These are phyloP conservation scores for Trichonephila inaurata DNA, from an alignment of 1,140 invertebrate genomes.

Conservation along the genomic window DNA sequence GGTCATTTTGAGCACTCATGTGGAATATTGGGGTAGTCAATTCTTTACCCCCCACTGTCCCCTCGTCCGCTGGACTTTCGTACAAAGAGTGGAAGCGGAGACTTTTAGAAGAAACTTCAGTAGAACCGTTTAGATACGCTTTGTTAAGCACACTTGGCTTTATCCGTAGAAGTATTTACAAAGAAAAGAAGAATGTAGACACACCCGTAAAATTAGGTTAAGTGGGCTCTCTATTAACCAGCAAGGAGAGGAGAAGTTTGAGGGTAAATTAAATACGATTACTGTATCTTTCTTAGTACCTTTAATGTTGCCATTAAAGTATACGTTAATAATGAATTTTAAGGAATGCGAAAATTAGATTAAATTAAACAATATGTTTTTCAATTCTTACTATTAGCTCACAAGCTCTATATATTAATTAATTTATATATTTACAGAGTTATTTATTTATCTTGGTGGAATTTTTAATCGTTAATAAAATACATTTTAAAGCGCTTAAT, in stretches of 20 bases:
- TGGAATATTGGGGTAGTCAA: slow-evolving; percentile 40
- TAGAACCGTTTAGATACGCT: neutral
- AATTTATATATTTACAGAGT: no score
- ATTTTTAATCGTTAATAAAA: no score
- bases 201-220: slow-evolving; percentile 35
- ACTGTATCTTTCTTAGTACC: no score
- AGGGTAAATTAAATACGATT: no score
- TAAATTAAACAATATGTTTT: no score
- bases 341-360: no score
- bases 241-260: neutral
- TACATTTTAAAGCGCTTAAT: no score
- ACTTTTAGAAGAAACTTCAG: neutral
- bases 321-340: no score
- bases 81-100: neutral
- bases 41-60: neutral
- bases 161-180: neutral
- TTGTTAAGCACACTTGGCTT: slow-evolving; percentile 48
- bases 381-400: no score
- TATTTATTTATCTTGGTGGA: no score
- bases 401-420: no score
- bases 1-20: neutral
- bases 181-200: neutral
- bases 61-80: neutral
- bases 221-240: neutral
- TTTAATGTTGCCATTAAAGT: no score